Evolutionary conservation across 2,888 invertebrate species (phyloP).

Genomic region (Osedax fenrisi): DNA sequence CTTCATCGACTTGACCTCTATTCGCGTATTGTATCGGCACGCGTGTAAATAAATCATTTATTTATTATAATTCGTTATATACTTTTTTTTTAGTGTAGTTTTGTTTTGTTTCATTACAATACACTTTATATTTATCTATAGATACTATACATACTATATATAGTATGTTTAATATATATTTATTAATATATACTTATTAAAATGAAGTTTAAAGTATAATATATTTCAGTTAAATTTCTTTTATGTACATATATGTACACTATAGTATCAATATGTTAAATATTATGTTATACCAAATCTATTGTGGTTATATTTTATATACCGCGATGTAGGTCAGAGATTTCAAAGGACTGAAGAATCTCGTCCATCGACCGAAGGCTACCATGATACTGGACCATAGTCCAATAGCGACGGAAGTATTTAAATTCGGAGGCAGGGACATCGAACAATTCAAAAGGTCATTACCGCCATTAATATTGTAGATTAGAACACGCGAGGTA

Average conservation of each 20-base stretch:
- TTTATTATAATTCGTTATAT: no score
- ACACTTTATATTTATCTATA: no score
- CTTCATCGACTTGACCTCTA: no score
- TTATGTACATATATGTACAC: not conserved
- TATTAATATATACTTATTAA: not conserved
- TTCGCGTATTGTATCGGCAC: no score
- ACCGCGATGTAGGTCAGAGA: conserved; percentile 35
- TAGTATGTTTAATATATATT: not conserved
- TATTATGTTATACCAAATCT: no score
- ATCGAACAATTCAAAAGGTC: not conserved
- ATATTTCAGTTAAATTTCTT: not conserved
- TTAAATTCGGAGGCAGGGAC: conserved; percentile 71
- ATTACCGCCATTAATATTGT: no score
- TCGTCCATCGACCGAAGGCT: conserved; percentile 49
- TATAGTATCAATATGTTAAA: no score
- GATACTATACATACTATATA: not conserved
- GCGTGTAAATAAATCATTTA: no score
- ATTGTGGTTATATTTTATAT: no score
- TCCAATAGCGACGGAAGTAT: conserved; percentile 80
- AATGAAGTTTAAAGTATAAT: not conserved
- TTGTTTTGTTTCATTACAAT: no score
- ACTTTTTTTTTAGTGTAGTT: no score
- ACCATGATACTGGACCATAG: conserved; percentile 73
- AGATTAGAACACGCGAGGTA: no score
- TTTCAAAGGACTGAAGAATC: conserved; percentile 39